A percentile compares a stretch with the other conserved stretches of the same genome.
Evolutionary conservation across 2,888 invertebrate genomes (phyloP).

Genomic region (Aspidiotus rigidus): DNA sequence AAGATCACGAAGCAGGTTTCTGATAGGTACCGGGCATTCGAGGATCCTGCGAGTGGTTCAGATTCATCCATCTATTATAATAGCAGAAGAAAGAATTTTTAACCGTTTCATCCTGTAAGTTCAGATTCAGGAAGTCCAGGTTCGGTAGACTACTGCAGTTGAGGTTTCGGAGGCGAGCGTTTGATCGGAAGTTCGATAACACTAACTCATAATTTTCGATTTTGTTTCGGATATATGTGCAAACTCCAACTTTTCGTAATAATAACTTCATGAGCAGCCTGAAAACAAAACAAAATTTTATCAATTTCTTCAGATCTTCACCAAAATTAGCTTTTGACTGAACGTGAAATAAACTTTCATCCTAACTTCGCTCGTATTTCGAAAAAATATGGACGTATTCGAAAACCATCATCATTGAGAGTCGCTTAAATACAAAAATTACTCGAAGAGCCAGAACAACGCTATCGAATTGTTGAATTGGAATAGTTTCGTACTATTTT

Average conservation of each 20-base stretch:
- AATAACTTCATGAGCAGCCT: no score
- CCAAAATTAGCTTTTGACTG: no score
- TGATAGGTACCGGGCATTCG: conserved; percentile 1
- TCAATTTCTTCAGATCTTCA: no score
- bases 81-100: background rate
- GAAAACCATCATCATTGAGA: no score
- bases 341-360: no score
- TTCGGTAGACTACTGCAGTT: conserved; percentile 6
- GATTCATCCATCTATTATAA: conserved; percentile 8
- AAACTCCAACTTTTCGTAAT: background rate
- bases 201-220: conserved; percentile 5
- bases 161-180: background rate
- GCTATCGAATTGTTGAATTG: no score
- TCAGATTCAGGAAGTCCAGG: background rate
- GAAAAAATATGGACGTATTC: no score
- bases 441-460: no score
- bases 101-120: conserved; percentile 8
- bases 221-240: background rate
- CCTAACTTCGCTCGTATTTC: no score
- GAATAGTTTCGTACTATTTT: no score
- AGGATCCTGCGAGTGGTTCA: background rate
- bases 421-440: no score
- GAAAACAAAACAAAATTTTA: no score
- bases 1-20: conserved; percentile 1
- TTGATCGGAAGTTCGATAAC: background rate